Evolutionary conservation across 2,113 vertebrate species (phyloP), one percentile per base, ranked within the genome.

Genomic region (Hippocampus comes): DNA sequence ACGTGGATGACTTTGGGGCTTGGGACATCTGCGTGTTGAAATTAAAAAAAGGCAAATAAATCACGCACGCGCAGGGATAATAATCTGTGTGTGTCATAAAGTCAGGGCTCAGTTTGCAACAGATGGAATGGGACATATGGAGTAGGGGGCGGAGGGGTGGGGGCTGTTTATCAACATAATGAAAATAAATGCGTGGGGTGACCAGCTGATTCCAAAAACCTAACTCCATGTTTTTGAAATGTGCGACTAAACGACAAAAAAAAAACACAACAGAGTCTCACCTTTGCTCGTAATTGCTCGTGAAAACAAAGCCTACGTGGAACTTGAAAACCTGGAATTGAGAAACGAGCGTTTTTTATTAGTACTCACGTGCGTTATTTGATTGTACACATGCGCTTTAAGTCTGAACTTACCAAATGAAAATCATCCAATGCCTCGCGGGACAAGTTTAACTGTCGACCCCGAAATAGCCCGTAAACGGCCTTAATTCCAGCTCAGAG

Each of bases 111-210:
- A 73, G 74, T 68, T 76, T 72, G 80, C 84, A 88, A 77, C 87
- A 88, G 84, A 89, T 88, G 83, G 84, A 73, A 78, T 57, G 21
- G 53, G 34, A 77, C 87, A 88, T 83, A 89, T 88, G 83, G 84
- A 73, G 76, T 57, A 1, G 53, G 53, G 53, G 48, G 17, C 4
- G 48, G 77, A 8, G 84, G 73, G 73, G 57, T 20, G 61, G 59
- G 48, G 25, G 55, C 67, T 63, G 63, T 67, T 67, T 61, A 53
- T 81, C 77, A 60, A 70, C 38, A 71, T 51, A 71, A 57, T 38
- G 51, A 56, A 48, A 74, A 48, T 63, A 49, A 75, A 34, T 5
- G 34, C 20, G 71, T 65, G 65, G 43, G 27, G 70, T 60, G 53
- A 56, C 53, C 5, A 55, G 53, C 20, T 55, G 21, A 72, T 34